These are phyloP conservation scores for Crypturellus tataupa DNA, from an alignment of 2,797 vertebrate species.

Conservation along the genomic window DNA sequence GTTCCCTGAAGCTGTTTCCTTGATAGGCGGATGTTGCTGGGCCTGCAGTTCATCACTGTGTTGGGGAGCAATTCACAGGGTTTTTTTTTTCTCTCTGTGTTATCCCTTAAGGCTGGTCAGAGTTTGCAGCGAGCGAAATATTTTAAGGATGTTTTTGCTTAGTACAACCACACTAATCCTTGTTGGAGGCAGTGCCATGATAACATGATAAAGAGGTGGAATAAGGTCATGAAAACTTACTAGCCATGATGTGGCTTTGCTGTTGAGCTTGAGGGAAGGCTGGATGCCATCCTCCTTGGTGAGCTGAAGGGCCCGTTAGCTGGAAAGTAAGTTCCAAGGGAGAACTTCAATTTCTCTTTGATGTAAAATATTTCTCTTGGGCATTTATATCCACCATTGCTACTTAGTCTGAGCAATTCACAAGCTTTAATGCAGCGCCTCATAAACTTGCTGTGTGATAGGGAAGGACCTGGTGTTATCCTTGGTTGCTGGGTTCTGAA, in stretches of 20 bases:
- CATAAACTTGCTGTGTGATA: background rate
- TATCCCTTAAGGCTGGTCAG: background rate
- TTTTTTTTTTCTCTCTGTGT: background rate
- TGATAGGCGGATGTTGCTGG: background rate
- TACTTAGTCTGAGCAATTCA: background rate
- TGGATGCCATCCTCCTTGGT: background rate
- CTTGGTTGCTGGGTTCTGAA: background rate
- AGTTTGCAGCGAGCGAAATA: background rate
- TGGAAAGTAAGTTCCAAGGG: background rate
- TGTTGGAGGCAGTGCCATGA: background rate
- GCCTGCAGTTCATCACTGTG: constrained; percentile 25
- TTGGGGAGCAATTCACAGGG: background rate
- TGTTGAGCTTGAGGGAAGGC: background rate
- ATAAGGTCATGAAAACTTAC: background rate
- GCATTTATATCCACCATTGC: background rate
- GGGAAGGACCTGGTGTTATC: background rate
- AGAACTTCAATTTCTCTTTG: background rate
- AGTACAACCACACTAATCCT: background rate
- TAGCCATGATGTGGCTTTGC: background rate
- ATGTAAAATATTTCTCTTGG: background rate
- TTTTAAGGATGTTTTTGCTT: background rate
- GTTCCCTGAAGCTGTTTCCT: constrained; percentile 34
- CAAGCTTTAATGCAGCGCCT: background rate
- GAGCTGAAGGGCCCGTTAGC: background rate
- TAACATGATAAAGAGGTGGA: background rate